These are phyloP conservation scores for Drosophila subobscura DNA, from an alignment of 1,140 invertebrate species.

Conservation along the genomic window DNA sequence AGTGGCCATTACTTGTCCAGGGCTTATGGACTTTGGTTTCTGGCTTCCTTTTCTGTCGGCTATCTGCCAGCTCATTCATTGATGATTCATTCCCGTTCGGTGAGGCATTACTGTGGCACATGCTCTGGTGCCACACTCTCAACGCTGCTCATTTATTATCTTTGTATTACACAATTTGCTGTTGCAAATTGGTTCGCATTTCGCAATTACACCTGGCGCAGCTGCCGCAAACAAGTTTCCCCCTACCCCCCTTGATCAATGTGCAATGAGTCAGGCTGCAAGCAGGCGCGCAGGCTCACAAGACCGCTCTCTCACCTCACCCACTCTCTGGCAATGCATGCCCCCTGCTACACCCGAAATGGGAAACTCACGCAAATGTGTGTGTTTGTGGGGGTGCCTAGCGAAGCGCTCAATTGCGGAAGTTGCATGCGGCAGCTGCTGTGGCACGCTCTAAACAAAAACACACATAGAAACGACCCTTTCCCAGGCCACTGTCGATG, in stretches of 20 bases:
- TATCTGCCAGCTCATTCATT: constrained; percentile 18
- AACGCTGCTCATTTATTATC: constrained; percentile 64
- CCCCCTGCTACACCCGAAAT: constrained; percentile 44
- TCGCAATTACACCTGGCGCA: constrained; percentile 76
- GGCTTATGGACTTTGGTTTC: constrained; percentile 35
- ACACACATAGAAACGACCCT: constrained; percentile 36
- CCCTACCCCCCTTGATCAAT: not conserved
- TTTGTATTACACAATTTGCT: constrained; percentile 66
- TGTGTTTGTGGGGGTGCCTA: constrained; percentile 45
- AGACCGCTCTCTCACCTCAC: constrained; percentile 59
- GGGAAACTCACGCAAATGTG: constrained; percentile 73
- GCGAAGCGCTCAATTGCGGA: constrained; percentile 73
- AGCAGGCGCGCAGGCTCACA: constrained; percentile 49
- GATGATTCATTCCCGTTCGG: constrained; percentile 69
- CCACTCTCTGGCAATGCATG: constrained; percentile 20
- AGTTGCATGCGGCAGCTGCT: constrained; percentile 63
- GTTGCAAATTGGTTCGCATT: constrained; percentile 63
- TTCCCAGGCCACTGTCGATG: constrained; percentile 48
- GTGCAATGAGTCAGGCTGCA: constrained; percentile 57
- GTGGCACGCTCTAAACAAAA: constrained; percentile 26
- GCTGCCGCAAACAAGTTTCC: constrained; percentile 49
- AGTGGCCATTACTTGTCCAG: constrained; percentile 61
- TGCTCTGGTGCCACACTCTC: constrained; percentile 20
- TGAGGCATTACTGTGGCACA: constrained; percentile 67
- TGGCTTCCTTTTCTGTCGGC: no score